Percentiles rank a stretch among this genome's conserved stretches.
These are phyloP conservation scores for Scopus umbretta DNA, from an alignment of 2,113 vertebrate genomes.

Conservation along the genomic window DNA sequence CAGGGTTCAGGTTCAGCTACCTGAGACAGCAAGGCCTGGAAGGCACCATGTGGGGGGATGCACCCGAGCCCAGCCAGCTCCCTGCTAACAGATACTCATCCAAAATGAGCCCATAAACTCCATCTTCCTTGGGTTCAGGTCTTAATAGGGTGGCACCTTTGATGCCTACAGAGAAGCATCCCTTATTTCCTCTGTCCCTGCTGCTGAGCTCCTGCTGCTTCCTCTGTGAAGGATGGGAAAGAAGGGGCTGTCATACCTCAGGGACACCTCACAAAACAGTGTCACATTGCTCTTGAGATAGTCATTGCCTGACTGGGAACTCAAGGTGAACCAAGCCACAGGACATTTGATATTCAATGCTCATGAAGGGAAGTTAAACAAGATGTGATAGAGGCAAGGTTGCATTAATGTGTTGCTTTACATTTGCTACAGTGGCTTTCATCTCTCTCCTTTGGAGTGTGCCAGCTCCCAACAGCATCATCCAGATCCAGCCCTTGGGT, in stretches of 20 bases:
- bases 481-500: not conserved
- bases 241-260: accelerated
- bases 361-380: not conserved
- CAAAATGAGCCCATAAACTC: not conserved
- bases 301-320: not conserved
- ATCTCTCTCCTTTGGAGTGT: not conserved
- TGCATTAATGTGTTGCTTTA: not conserved
- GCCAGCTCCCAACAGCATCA: not conserved
- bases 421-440: not conserved
- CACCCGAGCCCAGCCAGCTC: not conserved
- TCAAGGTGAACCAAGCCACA: not conserved
- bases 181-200: not conserved
- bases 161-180: not conserved
- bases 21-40: not conserved
- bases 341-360: not conserved
- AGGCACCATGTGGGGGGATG: not conserved
- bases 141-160: not conserved
- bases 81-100: not conserved
- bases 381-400: not conserved
- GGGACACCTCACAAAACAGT: not conserved
- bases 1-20: not conserved
- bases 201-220: not conserved
- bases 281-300: not conserved
- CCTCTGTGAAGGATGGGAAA: no score
- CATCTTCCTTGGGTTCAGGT: not conserved